Evolutionary conservation across 2,113 vertebrate genomes (phyloP).

Genomic region (Litocranius walleri): DNA sequence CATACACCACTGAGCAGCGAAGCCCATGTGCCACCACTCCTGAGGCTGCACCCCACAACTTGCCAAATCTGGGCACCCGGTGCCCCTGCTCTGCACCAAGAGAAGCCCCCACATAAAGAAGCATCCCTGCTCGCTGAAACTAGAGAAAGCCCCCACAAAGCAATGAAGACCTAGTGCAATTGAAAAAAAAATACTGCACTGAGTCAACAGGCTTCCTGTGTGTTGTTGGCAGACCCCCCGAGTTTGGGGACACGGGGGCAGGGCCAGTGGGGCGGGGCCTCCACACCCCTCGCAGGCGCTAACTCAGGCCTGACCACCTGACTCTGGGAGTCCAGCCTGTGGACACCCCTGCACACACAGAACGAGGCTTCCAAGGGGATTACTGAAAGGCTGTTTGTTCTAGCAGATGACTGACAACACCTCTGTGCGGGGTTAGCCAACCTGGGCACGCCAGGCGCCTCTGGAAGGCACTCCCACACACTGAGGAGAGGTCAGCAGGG

Average conservation of each 20-base stretch:
- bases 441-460: background rate
- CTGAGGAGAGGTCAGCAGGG: background rate
- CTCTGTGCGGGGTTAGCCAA: too few species aligned
- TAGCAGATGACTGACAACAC: fast-evolving
- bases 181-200: background rate
- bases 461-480: too few species aligned
- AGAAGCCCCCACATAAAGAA: background rate
- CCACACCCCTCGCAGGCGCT: background rate
- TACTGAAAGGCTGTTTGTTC: background rate
- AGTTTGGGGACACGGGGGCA: fast-evolving
- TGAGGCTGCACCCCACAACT: background rate
- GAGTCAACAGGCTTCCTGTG: background rate
- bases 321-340: too few species aligned
- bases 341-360: too few species aligned
- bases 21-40: fast-evolving
- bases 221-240: background rate
- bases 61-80: fast-evolving
- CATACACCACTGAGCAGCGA: background rate
- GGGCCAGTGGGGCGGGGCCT: fast-evolving
- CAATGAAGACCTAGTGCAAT: background rate
- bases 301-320: background rate
- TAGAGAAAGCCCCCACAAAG: background rate
- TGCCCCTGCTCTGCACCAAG: background rate
- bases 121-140: fast-evolving
- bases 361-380: background rate